Evolutionary conservation across 2,888 invertebrate species (phyloP).

Genomic region (Drosophila basisetae): DNA sequence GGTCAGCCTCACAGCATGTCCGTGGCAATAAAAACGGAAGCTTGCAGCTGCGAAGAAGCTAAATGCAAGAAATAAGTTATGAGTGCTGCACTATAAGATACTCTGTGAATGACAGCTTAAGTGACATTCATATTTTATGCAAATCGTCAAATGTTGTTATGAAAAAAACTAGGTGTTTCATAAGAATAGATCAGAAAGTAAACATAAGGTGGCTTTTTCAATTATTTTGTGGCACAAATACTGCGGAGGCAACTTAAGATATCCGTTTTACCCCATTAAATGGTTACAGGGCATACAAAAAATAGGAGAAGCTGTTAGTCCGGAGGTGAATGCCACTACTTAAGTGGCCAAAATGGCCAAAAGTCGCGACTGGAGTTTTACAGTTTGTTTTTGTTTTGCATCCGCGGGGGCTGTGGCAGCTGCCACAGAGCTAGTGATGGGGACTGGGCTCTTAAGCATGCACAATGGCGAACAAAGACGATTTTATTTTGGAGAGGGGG

Average conservation of each 20-base stretch:
- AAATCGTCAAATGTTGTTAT: background rate
- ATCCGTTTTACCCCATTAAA: background rate
- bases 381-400: background rate
- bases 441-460: slow-evolving; percentile 30
- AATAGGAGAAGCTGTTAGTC: slow-evolving; percentile 46
- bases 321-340: slow-evolving; percentile 74
- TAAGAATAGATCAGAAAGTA: no score
- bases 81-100: slow-evolving; percentile 4
- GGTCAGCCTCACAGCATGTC: slow-evolving; percentile 26
- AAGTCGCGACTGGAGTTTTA: slow-evolving; percentile 37
- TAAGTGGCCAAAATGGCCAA: slow-evolving; percentile 72
- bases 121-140: background rate
- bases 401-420: background rate
- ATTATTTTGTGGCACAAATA: background rate
- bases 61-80: slow-evolving; percentile 5
- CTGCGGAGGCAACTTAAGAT: background rate
- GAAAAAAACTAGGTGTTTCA: background rate
- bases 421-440: background rate
- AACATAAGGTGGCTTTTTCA: background rate
- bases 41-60: slow-evolving; percentile 48
- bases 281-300: slow-evolving; percentile 31
- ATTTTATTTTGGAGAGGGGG: slow-evolving; percentile 6
- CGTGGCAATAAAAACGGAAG: slow-evolving; percentile 41
- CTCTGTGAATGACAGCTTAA: slow-evolving; percentile 1
- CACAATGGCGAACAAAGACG: slow-evolving; percentile 28